phyloP scores from a whole-genome alignment of 2,888 invertebrate genomes.

The Oligia strigilis region DNA sequence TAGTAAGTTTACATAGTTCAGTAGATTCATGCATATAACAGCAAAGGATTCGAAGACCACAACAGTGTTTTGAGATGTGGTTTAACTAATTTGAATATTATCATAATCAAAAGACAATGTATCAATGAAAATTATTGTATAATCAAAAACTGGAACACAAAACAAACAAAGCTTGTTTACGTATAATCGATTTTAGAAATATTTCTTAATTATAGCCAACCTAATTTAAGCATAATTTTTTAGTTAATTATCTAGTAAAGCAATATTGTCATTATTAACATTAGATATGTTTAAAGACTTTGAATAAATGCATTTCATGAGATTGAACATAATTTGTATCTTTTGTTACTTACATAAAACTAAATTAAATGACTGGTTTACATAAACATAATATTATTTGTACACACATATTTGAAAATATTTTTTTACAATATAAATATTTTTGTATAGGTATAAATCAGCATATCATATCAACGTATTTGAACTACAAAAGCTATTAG shows the following conservation, averaged over 20 bases:
- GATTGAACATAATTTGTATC: slow-evolving; percentile 53
- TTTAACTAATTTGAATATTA: neutral
- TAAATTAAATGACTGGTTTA: slow-evolving; percentile 59
- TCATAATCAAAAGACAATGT: slow-evolving; percentile 31
- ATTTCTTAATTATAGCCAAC: slow-evolving; percentile 40
- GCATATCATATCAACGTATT: neutral
- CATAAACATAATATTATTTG: slow-evolving; percentile 37
- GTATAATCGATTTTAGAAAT: slow-evolving; percentile 32
- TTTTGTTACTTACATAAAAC: slow-evolving; percentile 51
- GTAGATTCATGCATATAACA: neutral
- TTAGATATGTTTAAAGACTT: slow-evolving; percentile 34
- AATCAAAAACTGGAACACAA: slow-evolving; percentile 30
- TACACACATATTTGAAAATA: slow-evolving; percentile 35
- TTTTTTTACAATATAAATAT: slow-evolving; percentile 17
- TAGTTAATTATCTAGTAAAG: slow-evolving; percentile 46
- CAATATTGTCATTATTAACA: slow-evolving; percentile 32
- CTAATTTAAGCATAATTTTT: slow-evolving; percentile 36
- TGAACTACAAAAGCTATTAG: slow-evolving; percentile 23
- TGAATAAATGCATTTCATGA: slow-evolving; percentile 62
- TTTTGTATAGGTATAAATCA: slow-evolving; percentile 28
- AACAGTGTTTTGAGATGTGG: neutral
- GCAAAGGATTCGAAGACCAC: neutral
- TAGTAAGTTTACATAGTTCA: too few relatives aligned
- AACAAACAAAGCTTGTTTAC: slow-evolving; percentile 34
- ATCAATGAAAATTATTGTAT: slow-evolving; percentile 48